phyloP scores from a whole-genome alignment of 2,113 vertebrate species.

The Balaenoptera acutorostrata region DNA sequence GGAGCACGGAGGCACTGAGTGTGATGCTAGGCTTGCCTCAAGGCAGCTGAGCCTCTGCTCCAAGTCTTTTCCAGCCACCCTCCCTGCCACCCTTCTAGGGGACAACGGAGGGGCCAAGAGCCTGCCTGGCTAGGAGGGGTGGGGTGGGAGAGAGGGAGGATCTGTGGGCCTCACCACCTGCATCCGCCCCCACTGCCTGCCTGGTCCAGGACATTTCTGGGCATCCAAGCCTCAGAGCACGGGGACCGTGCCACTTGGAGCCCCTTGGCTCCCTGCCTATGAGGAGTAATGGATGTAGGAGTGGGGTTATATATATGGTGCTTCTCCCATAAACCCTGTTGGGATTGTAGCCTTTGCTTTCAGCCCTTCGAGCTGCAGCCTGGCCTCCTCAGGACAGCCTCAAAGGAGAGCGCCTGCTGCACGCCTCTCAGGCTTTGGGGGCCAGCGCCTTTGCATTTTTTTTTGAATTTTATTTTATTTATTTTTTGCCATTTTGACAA shows the following conservation, averaged over 20 bases:
- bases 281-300: not conserved
- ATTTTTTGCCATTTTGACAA: not conserved
- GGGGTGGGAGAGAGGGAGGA: not conserved
- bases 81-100: not conserved
- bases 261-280: not conserved
- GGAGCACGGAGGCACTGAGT: not conserved
- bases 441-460: not conserved
- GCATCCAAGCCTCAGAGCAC: not conserved
- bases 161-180: not conserved
- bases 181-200: not conserved
- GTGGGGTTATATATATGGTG: not conserved
- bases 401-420: not conserved
- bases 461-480: too few relatives aligned
- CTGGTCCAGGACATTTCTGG: not conserved
- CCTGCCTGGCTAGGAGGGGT: not conserved
- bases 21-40: not conserved
- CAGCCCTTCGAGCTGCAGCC: not conserved
- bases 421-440: not conserved
- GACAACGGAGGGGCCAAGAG: not conserved
- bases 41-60: not conserved
- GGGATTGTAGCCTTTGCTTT: not conserved
- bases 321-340: not conserved
- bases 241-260: not conserved
- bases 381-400: not conserved
- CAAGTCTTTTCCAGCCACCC: not conserved